Conservation (phyloP, 2,888 invertebrate species). For the Caenorhabditis japonica region DNA sequence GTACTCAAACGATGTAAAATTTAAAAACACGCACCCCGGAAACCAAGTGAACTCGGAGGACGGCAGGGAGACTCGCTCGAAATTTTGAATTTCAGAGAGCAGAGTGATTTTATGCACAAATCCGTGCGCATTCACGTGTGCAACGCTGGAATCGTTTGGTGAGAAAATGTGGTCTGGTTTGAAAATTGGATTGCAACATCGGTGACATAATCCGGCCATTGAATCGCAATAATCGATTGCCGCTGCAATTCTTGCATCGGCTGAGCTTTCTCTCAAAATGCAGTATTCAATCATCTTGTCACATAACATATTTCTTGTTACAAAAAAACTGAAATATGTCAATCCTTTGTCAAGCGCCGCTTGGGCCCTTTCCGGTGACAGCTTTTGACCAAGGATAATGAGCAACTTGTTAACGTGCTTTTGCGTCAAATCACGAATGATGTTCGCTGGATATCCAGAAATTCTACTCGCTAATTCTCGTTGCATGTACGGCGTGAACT, state of each 20-base stretch:
- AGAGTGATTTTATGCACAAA: conserved; percentile 24
- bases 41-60: conserved; percentile 39
- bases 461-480: conserved; percentile 2
- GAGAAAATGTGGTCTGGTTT: conserved; percentile 3
- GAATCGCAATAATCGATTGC: conserved; percentile 14
- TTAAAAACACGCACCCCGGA: too few species aligned
- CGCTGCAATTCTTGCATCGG: conserved; percentile 12
- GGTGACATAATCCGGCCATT: not conserved
- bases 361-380: not conserved
- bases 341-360: conserved; percentile 10
- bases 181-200: conserved; percentile 4
- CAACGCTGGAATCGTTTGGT: conserved; percentile 11
- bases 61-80: not conserved
- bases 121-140: conserved; percentile 33
- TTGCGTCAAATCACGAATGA: not conserved
- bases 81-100: conserved; percentile 7
- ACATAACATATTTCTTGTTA: conserved; percentile 1
- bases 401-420: conserved; percentile 8
- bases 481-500: not conserved
- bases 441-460: conserved; percentile 13
- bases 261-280: conserved; percentile 29
- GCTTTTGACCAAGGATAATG: not conserved
- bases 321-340: conserved; percentile 27
- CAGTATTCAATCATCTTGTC: conserved; percentile 10
- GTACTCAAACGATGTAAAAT: too few species aligned